Conservation (phyloP, 2,797 vertebrate species). For the Diplodus sargus region DNA sequence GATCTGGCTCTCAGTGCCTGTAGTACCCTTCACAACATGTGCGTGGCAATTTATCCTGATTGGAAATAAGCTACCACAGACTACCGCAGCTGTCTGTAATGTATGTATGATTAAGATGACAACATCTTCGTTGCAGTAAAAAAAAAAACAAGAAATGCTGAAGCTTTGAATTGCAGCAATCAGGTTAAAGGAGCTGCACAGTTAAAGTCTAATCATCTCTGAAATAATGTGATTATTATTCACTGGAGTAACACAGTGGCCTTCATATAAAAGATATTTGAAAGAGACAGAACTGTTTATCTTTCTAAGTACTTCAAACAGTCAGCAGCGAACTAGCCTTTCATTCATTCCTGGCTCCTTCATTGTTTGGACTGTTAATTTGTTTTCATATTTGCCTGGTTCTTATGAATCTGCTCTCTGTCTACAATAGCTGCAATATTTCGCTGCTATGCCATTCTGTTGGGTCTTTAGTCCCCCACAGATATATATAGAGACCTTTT, state of each 20-base stretch:
- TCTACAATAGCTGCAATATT: slow-evolving; percentile 1
- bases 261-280: slow-evolving; percentile 7
- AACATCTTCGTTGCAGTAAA: background rate
- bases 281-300: background rate
- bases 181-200: background rate
- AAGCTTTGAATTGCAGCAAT: slow-evolving; percentile 10
- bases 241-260: background rate
- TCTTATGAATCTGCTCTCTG: slow-evolving; percentile 14
- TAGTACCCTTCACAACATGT: slow-evolving; percentile 42
- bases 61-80: slow-evolving; percentile 36
- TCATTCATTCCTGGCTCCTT: slow-evolving; percentile 1
- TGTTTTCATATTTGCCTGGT: background rate
- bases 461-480: slow-evolving; percentile 3
- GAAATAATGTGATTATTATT: slow-evolving; percentile 8
- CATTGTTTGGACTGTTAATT: background rate
- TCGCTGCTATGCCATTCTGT: background rate
- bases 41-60: slow-evolving; percentile 50
- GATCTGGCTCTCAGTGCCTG: slow-evolving; percentile 45
- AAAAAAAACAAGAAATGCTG: background rate
- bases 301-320: slow-evolving; percentile 15
- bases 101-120: slow-evolving; percentile 31
- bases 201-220: slow-evolving; percentile 16
- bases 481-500: background rate
- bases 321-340: background rate
- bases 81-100: background rate